Base-by-base conservation (phyloP, 2,113 vertebrate species). In the Aptenodytes patagonicus region DNA sequence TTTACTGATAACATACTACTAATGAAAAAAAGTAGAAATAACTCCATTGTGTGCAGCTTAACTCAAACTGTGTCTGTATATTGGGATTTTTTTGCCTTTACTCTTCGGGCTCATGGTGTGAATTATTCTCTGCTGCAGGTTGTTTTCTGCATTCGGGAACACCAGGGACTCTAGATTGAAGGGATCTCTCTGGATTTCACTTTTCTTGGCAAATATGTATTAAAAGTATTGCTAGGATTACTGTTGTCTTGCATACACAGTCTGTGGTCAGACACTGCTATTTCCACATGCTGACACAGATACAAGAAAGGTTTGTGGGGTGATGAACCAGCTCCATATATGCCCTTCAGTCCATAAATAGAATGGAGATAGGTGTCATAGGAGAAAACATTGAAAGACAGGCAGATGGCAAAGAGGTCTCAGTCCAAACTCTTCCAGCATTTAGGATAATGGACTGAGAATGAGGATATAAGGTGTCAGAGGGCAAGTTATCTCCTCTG, bases 401-500 rank as follows among this genome's bases (percentile, higher is more conserved):
- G 83, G 83, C 92, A 95, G 49, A 82, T 65, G 87, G 52, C 77
- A 82, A 90, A 86, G 76, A 89, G 60, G 88, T 91, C 60, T 90
- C 44, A 10, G 69, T 57, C 21, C 5, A 10, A 61, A 46, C 55
- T 89, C 75, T 71, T 92, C 22, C 47, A 94, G 44, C 40, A 36
- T 92, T 94, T 64, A 75, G 80, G 69, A 64, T 95, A 95, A 95
- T 46, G 69, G 55, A 82, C 44, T 84, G 55, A 65, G 52, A 79
- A 82, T 40, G 55, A 87, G 76, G 29, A 78, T 81, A 75, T 61
- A 68, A 82, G 10, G 34, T 76, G 52, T 79, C 92, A 52, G 42
- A 55, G 76, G 60, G 52, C 68, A 93, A 31, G 20, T 87, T 51
- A 55, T 66, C n/a, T 68, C 55, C 71, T 88, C n/a, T 80, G 42